Evolutionary conservation across 2,797 vertebrate species (phyloP).

Genomic region (Tragopan temminckii): DNA sequence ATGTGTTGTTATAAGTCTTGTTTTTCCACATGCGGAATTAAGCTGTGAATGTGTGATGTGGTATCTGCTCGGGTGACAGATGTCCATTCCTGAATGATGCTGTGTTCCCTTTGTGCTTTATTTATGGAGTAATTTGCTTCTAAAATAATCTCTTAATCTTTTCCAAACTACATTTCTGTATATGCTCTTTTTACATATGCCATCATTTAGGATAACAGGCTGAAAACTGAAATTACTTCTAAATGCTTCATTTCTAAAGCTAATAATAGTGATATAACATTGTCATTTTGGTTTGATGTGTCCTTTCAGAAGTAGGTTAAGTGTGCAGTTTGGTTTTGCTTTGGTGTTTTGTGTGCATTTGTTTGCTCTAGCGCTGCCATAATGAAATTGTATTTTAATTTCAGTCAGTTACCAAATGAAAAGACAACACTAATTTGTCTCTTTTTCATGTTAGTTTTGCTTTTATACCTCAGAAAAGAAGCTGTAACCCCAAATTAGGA

Average conservation of each 20-base stretch:
- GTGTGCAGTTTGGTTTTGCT: slow-evolving; percentile 35
- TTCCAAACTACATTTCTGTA: slow-evolving; percentile 59
- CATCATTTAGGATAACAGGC: slow-evolving; percentile 58
- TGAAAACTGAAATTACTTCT: slow-evolving; percentile 47
- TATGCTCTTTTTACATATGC: slow-evolving; percentile 62
- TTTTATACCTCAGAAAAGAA: slow-evolving; percentile 53
- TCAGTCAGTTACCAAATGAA: slow-evolving; percentile 62
- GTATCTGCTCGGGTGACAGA: slow-evolving; percentile 58
- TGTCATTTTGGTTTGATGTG: slow-evolving; percentile 36
- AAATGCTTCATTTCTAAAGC: slow-evolving; percentile 59
- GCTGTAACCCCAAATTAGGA: slow-evolving; percentile 24
- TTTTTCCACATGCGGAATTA: slow-evolving; percentile 40
- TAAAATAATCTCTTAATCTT: slow-evolving; percentile 72
- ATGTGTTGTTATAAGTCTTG: slow-evolving; percentile 34
- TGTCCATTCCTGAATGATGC: slow-evolving; percentile 53
- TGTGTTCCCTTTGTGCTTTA: slow-evolving; percentile 52
- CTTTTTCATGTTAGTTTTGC: slow-evolving; percentile 25
- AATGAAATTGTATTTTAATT: slow-evolving; percentile 70
- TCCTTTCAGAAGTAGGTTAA: slow-evolving; percentile 64
- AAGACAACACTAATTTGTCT: slow-evolving; percentile 32
- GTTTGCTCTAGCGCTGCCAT: slow-evolving; percentile 41
- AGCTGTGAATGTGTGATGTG: slow-evolving; percentile 33
- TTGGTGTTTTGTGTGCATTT: slow-evolving; percentile 36
- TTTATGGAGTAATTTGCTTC: slow-evolving; percentile 67
- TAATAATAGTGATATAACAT: slow-evolving; percentile 42